Percentiles rank a stretch among this genome's conserved stretches.
These are phyloP conservation scores for Ectemnius continuus DNA, from an alignment of 2,888 invertebrate species.

Conservation along the genomic window DNA sequence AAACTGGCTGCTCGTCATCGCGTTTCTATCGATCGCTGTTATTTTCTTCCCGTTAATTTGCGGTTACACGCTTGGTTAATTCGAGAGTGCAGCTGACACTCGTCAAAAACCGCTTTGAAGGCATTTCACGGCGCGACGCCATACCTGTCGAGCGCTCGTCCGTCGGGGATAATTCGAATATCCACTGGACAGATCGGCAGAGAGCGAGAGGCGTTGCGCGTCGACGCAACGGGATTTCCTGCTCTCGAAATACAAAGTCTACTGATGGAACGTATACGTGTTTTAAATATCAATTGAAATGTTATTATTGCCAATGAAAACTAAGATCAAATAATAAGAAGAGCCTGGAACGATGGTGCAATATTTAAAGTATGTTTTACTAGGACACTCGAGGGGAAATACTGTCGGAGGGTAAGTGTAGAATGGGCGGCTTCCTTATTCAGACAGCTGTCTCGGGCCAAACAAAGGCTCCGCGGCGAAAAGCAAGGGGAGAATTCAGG, in stretches of 20 bases:
- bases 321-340: too few species aligned
- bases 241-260: background rate
- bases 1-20: too few species aligned
- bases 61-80: slow-evolving; percentile 12
- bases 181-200: background rate
- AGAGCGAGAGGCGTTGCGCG: slow-evolving; percentile 13
- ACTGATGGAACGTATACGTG: background rate
- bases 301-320: too few species aligned
- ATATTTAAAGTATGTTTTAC: too few species aligned
- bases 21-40: background rate
- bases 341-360: too few species aligned
- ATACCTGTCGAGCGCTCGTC: slow-evolving; percentile 12
- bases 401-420: background rate
- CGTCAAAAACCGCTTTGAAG: slow-evolving; percentile 17
- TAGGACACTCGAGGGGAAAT: too few species aligned
- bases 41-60: slow-evolving; percentile 9
- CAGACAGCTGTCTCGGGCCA: background rate
- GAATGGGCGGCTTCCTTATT: background rate
- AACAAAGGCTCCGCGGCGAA: background rate
- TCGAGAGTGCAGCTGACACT: slow-evolving; percentile 10
- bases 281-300: too few species aligned
- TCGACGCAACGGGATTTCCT: slow-evolving; percentile 4
- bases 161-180: slow-evolving; percentile 5
- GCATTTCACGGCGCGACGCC: slow-evolving; percentile 7
- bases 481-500: background rate